phyloP scores from a whole-genome alignment of 2,888 invertebrate species.

The Hyppa rectilinea region DNA sequence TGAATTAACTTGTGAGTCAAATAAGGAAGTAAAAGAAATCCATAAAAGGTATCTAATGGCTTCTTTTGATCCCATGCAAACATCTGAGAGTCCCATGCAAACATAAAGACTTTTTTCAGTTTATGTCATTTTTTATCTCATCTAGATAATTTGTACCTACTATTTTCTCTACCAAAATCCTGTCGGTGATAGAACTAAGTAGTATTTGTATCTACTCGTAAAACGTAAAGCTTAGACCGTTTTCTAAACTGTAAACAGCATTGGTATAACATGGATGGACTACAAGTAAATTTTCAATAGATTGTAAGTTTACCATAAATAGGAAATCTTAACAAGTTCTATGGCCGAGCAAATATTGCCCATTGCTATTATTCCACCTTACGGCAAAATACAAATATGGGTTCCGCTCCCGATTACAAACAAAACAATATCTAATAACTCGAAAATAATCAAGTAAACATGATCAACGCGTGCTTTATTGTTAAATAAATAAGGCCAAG shows the following conservation, averaged over 20 bases:
- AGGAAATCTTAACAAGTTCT: slow-evolving; percentile 25
- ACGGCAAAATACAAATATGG: slow-evolving; percentile 44
- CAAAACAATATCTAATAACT: slow-evolving; percentile 56
- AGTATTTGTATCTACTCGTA: no score
- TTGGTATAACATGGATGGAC: background rate
- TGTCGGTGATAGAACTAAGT: no score
- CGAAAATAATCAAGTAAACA: slow-evolving; percentile 65
- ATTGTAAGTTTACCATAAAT: slow-evolving; percentile 34
- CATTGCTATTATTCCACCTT: slow-evolving; percentile 37
- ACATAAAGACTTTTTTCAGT: no score
- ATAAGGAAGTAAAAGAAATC: slow-evolving; percentile 24
- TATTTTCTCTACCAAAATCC: no score
- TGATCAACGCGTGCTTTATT: slow-evolving; percentile 72
- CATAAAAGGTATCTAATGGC: background rate
- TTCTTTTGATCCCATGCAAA: slow-evolving; percentile 16
- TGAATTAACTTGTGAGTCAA: slow-evolving; percentile 1
- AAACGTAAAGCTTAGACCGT: no score
- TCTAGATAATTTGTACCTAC: no score
- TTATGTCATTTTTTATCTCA: no score
- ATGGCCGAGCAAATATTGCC: slow-evolving; percentile 17
- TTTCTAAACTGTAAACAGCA: slow-evolving; percentile 5
- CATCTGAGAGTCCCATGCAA: no score
- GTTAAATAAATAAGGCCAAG: slow-evolving; percentile 78
- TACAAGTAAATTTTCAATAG: slow-evolving; percentile 11
- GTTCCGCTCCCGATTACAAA: slow-evolving; percentile 45